phyloP scores from a whole-genome alignment of 1,140 invertebrate species.

The Pentalonia nigronervosa region DNA sequence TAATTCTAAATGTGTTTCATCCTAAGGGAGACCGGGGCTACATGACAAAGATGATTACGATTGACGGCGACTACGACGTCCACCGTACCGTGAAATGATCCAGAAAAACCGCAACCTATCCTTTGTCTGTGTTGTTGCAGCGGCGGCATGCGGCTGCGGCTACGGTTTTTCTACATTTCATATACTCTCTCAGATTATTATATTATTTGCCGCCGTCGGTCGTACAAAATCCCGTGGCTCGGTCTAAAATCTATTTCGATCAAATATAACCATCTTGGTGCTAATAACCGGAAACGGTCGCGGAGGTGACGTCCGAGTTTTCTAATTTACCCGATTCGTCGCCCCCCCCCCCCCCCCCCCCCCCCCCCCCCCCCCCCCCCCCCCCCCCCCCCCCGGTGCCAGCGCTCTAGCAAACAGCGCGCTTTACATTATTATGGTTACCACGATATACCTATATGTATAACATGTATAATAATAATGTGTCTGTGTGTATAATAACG shows the following conservation, averaged over 20 bases:
- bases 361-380: no score
- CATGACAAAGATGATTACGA: neutral
- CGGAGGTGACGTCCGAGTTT: neutral
- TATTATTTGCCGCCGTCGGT: conserved; percentile 9
- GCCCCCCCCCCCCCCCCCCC: no score
- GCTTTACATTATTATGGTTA: neutral
- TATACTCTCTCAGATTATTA: neutral
- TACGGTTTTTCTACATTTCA: neutral
- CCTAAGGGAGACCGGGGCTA: neutral
- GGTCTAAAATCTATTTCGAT: conserved; percentile 25
- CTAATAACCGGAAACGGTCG: conserved; percentile 43
- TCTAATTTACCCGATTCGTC: neutral
- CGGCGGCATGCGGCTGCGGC: neutral
- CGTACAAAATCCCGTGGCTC: neutral
- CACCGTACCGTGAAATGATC: conserved; percentile 49
- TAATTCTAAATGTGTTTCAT: neutral
- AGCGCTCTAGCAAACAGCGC: neutral
- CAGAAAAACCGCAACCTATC: conserved; percentile 51
- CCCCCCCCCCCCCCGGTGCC: neutral
- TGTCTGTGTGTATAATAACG: neutral
- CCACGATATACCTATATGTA: neutral
- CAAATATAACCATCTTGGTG: neutral
- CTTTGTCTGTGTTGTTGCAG: conserved; percentile 7
- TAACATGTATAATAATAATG: neutral
- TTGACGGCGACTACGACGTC: neutral